Percentiles rank a stretch among this genome's conserved stretches.
phyloP scores from a whole-genome alignment of 2,888 invertebrate species.

The Ectemnius cavifrons region DNA sequence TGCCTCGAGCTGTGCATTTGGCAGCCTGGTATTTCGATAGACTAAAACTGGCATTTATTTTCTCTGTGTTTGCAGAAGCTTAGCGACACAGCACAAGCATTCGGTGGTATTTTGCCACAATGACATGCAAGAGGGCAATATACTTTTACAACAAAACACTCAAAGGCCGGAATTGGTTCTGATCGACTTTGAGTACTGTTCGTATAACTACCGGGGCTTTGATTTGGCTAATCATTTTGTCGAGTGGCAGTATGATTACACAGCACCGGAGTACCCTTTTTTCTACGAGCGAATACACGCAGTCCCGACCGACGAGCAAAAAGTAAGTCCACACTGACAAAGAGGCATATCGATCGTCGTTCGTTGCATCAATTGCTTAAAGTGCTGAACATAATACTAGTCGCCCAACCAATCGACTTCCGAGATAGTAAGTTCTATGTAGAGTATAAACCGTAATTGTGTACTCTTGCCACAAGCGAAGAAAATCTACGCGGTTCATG shows the following conservation, averaged over 20 bases:
- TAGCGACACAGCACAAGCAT: conserved; percentile 73
- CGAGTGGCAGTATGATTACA: conserved; percentile 95
- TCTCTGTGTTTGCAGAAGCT: conserved; percentile 70
- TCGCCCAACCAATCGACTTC: too few species aligned
- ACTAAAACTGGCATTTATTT: background rate
- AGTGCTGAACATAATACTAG: too few species aligned
- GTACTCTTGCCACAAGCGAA: too few species aligned
- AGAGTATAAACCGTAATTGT: too few species aligned
- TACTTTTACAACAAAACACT: conserved; percentile 80
- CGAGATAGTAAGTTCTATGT: too few species aligned
- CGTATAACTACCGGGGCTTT: conserved; percentile 95
- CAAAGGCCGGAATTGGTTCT: conserved; percentile 85
- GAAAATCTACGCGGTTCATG: too few species aligned
- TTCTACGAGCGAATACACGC: conserved; percentile 84
- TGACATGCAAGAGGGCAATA: conserved; percentile 94
- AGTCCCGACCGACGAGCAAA: conserved; percentile 89
- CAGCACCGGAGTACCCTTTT: conserved; percentile 86
- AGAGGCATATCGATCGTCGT: too few species aligned
- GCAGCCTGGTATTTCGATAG: too few species aligned
- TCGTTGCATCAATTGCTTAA: too few species aligned
- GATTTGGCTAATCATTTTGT: conserved; percentile 97
- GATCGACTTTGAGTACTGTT: conserved; percentile 97
- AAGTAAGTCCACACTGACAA: conserved; percentile 80
- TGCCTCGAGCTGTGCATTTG: too few species aligned
- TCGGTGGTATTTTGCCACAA: conserved; percentile 97